These are phyloP conservation scores for Propithecus perrieri DNA, from an alignment of 2,797 vertebrate species.

Conservation along the genomic window DNA sequence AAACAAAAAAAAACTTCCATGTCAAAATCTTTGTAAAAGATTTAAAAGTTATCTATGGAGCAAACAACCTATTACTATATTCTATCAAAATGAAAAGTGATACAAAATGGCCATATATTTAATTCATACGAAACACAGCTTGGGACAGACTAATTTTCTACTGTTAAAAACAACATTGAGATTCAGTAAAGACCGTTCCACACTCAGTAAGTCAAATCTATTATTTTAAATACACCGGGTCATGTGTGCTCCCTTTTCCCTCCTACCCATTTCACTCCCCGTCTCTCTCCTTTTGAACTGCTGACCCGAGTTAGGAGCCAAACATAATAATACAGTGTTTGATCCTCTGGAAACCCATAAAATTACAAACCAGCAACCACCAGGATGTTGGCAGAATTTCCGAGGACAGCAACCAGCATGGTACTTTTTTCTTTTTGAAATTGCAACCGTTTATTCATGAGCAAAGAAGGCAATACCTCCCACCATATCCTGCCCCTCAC, in stretches of 20 bases:
- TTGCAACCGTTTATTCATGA: not conserved
- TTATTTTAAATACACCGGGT: not conserved
- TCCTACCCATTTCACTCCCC: not conserved
- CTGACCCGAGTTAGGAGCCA: conserved; percentile 80
- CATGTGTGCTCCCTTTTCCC: not conserved
- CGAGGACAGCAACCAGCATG: conserved; percentile 68
- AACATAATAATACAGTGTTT: conserved; percentile 71
- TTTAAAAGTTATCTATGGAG: not conserved
- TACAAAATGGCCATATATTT: not conserved
- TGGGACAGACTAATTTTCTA: not conserved
- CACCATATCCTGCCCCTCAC: not conserved
- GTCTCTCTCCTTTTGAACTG: conserved; percentile 72
- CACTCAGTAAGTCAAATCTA: not conserved
- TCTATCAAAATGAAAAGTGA: not conserved
- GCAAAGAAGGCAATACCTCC: not conserved
- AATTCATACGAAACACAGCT: not conserved
- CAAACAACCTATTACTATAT: not conserved
- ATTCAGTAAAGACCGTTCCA: not conserved
- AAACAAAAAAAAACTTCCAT: not conserved
- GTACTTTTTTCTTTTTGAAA: conserved; percentile 51
- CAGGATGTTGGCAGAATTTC: conserved; percentile 74
- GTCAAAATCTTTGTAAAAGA: not conserved
- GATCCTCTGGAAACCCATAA: conserved; percentile 77
- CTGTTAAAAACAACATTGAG: not conserved
- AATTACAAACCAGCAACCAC: conserved; percentile 75